Base-by-base conservation (phyloP, 1,140 invertebrate genomes). In the Calycopis cecrops region DNA sequence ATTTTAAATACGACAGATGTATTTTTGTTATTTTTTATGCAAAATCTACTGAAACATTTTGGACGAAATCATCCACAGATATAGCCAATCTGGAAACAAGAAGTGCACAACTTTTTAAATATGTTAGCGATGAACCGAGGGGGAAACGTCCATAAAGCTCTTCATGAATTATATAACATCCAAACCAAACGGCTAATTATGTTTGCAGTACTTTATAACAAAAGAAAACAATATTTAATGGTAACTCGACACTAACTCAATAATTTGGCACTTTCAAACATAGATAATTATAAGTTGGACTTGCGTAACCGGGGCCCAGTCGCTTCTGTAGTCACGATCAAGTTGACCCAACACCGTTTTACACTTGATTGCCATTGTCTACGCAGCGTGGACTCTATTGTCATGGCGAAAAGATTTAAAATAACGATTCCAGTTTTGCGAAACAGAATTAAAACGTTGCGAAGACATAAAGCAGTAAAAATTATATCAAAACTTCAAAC, bases 401-500 rank as follows among this genome's bases (percentile, higher is more conserved):
- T 0, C 16, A 16, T 55, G 1, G 9, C 0, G 33, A 66, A 70
- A 76, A 57, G 48, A 48, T 44, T 16, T 0, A 14, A n/a, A 35
- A 18, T 55, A 42, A 37, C 35, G 18, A 17, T 12, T 35, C 44
- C 7, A 6, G 0, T 1, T n/a, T 33, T 10, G 9, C 12, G 14
- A 44, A 33, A 44, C 38, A 35, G 21, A 54, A 63, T 63, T 28
- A 12, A 59, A 58, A 54, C 37, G 16, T 68, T 63, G 69, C 65
- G 33, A 42, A 51, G 52, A 69, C 65, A 80, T 69, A 77, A 81
- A 76, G 74, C 72, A 74, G 61, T 75, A 77, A 85, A 85, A 85
- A 85, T 85, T 82, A 85, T 86, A 84, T 86, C 80, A 86, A 86
- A 84, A 81, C 76, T 78, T 69, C 71, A 76, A 53, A 77, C 68